phyloP scores from a whole-genome alignment of 2,888 invertebrate genomes.

The Drosophila pseudotakahashii region DNA sequence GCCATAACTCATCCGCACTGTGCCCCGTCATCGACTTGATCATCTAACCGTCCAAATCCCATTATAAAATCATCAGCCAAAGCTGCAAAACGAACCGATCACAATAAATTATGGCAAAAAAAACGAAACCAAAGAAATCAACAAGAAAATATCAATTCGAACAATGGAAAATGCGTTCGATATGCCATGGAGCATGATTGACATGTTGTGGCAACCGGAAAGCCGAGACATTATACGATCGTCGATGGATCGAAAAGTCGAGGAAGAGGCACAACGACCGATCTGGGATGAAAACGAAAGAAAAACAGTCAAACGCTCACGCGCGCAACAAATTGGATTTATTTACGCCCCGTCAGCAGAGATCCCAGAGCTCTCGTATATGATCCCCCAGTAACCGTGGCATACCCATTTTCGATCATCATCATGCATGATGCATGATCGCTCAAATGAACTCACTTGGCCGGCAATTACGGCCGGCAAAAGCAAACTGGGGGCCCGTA shows the following conservation, averaged over 20 bases:
- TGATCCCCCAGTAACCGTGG: constrained; percentile 23
- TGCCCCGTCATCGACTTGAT: constrained; percentile 23
- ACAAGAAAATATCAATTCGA: constrained; percentile 31
- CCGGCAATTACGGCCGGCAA: constrained; percentile 31
- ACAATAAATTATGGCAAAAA: constrained; percentile 34
- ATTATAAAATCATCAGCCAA: constrained; percentile 57
- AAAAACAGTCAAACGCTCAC: constrained; percentile 59
- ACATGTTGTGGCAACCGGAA: constrained; percentile 83
- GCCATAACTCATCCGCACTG: constrained; percentile 13
- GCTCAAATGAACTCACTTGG: constrained; percentile 53
- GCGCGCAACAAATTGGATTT: constrained; percentile 74
- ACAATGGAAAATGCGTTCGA: constrained; percentile 47
- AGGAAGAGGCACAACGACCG: constrained; percentile 27
- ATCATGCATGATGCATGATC: constrained; percentile 69
- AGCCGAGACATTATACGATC: constrained; percentile 49
- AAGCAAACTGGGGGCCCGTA: constrained; percentile 31
- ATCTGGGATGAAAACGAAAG: background rate
- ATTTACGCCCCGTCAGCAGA: constrained; percentile 69
- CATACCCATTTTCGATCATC: constrained; percentile 40
- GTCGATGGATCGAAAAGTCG: constrained; percentile 1
- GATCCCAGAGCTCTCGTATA: constrained; percentile 10
- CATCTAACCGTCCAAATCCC: constrained; percentile 29
- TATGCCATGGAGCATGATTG: constrained; percentile 72
- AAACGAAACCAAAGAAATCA: constrained; percentile 20
- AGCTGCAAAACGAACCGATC: constrained; percentile 56